Conservation (phyloP, 2,797 vertebrate genomes). For the Eremophila alpestris region DNA sequence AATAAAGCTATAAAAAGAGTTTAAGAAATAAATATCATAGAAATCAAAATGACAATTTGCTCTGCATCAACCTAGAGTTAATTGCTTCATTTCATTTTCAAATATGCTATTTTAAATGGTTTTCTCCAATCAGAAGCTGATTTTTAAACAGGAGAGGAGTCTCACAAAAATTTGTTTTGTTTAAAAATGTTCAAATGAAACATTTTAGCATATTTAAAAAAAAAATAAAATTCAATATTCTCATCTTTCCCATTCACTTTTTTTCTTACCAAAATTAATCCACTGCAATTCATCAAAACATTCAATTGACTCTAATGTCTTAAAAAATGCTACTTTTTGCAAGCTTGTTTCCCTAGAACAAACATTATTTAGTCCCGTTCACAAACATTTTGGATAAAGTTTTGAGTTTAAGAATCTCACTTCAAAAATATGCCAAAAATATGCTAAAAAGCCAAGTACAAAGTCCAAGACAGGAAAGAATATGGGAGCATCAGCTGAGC, state of each 20-base stretch:
- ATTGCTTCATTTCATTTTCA: constrained; percentile 13
- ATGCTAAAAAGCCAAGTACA: not conserved
- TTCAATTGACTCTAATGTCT: not conserved
- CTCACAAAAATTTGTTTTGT: not conserved
- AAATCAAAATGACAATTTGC: not conserved
- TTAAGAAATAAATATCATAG: not conserved
- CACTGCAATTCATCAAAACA: not conserved
- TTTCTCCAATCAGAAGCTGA: not conserved
- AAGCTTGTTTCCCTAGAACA: not conserved
- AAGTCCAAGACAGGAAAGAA: not conserved
- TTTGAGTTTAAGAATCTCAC: not conserved
- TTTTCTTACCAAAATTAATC: not conserved
- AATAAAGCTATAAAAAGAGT: not conserved
- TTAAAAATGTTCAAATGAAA: not conserved
- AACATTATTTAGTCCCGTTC: not conserved
- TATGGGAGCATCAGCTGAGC: not conserved
- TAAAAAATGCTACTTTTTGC: not conserved
- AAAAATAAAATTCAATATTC: not conserved
- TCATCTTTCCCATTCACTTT: not conserved
- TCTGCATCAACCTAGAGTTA: not conserved
- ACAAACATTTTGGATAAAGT: not conserved
- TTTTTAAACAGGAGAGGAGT: not conserved
- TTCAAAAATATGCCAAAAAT: not conserved
- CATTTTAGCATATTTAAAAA: not conserved
- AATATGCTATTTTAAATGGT: constrained; percentile 20